Evolutionary conservation across 92 coral and sea anemone species (phyloP), one percentile per base, ranked within the genome.

Genomic region (Umimayanthus kanabou): DNA sequence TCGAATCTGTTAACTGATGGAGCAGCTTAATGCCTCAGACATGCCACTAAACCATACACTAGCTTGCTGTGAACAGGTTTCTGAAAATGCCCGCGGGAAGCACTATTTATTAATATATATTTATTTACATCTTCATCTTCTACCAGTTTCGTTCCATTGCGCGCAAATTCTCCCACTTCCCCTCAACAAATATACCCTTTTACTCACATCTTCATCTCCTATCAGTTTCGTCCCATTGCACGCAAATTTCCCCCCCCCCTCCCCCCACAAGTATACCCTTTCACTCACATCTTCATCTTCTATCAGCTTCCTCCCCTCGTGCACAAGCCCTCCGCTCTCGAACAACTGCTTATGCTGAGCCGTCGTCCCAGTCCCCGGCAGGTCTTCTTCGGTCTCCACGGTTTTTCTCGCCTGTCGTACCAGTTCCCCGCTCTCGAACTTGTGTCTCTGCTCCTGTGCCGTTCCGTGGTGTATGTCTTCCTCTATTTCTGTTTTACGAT

Each of bases 381-480:
- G 84, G 55, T 94, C 96, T 77, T 95, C 98, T 4, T 89, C 94
- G 49, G 9, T 11, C 66, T 93, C 98, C 16, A 93, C 89, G 72
- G 92, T 85, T 79, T 95, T 95, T 22, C 39, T 94, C 8, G 96
- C 82, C 85, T 90, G 90, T 72, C 70, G 89, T 49, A 89, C 84
- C 26, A 90, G 84, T 37, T 93, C 92, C 11, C 96, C 98, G 49
- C 94, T 91, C 83, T 92, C 97, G n/a, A 93, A 88, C 82, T 88
- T 88, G 67, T 88, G 90, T 16, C 88, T 89, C 64, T 92, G 91
- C 61, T 92, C 88, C 39, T 87, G 88, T 13, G 95, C 88, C n/a
- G 84, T 84, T 4, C 94, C 94, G n/a, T 81, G 92, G 53, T 82
- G 86, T 15, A 82, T 82, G 39, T 82, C 86, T 14, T 82, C 86